Percentiles rank a stretch among this genome's conserved stretches.
Evolutionary conservation across 2,113 vertebrate genomes (phyloP).

Genomic region (Aphelocoma coerulescens): DNA sequence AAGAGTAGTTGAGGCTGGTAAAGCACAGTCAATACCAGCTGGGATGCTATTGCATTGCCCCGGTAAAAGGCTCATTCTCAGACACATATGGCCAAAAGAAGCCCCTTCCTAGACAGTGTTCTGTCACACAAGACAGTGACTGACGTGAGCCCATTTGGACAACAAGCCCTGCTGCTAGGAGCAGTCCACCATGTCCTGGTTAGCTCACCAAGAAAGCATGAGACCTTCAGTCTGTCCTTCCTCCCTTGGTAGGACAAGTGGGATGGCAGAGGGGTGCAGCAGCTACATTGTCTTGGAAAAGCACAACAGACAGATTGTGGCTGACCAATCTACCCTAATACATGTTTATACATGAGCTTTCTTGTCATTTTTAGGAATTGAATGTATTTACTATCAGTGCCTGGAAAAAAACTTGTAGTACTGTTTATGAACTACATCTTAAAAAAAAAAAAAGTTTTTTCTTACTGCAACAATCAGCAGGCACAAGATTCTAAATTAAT

Average conservation of each 20-base stretch:
- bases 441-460: not conserved
- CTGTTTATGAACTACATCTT: not conserved
- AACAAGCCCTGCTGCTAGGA: not conserved
- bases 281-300: not conserved
- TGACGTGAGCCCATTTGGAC: not conserved
- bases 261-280: not conserved
- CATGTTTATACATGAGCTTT: not conserved
- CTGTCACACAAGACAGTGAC: not conserved
- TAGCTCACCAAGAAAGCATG: not conserved
- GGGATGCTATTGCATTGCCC: not conserved
- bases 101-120: fast-evolving
- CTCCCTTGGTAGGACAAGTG: not conserved
- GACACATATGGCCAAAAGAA: not conserved
- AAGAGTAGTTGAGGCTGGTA: not conserved
- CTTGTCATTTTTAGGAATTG: not conserved
- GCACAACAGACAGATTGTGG: not conserved
- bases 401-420: not conserved
- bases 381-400: not conserved
- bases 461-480: not conserved
- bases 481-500: not conserved
- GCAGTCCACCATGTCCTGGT: not conserved
- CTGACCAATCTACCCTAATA: not conserved
- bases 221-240: not conserved
- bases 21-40: not conserved
- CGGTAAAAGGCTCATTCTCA: not conserved